Evolutionary conservation across 2,113 vertebrate genomes (phyloP), one percentile per base, ranked within the genome.

Genomic region (Hystrix cristata): DNA sequence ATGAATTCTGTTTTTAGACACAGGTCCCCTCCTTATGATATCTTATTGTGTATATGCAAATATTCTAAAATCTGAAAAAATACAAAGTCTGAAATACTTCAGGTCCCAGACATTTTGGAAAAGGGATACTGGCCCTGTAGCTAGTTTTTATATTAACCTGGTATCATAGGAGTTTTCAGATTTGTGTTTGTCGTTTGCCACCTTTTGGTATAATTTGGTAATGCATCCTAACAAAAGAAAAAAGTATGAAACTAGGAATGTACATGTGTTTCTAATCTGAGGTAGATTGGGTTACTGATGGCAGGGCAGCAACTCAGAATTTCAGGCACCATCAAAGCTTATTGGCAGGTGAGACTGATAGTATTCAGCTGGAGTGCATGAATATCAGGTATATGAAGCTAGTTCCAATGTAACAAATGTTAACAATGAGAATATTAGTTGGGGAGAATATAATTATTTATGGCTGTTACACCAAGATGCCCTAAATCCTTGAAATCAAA

Each of bases 101-200:
- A 5, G 43, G 72, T 27, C 43, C 23, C 43, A 46, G 14, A 64
- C 19, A 69, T 86, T 86, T 86, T 53, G 48, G 64, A n/a, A 53
- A 53, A 53, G 29, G 19, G 31, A 25, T 53, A 53, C 19, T n/a
- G 19, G 29, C 11, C 2, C 4, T 19, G 27, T 83, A 78, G 16
- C 71, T 79, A 19, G 21, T 48, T 62, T 85, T 86, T 86, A 69
- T 43, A 48, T 95, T 64, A 83, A 83, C 55, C 31, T 95, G n/a
- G 10, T 67, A 79, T n/a, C 23, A 76, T 10, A 78, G 67, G 27
- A 83, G 53, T 48, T 95, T 95, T 95, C 74, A 93, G 57, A 62
- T 96, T 96, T 93, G 38, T 96, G 60, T 94, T 94, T 86, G 9
- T 83, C 86, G 84, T 78, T 78, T 97, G 97, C 95, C 96, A 97